phyloP scores from a whole-genome alignment of 2,888 invertebrate species.

The Metellina segmentata region DNA sequence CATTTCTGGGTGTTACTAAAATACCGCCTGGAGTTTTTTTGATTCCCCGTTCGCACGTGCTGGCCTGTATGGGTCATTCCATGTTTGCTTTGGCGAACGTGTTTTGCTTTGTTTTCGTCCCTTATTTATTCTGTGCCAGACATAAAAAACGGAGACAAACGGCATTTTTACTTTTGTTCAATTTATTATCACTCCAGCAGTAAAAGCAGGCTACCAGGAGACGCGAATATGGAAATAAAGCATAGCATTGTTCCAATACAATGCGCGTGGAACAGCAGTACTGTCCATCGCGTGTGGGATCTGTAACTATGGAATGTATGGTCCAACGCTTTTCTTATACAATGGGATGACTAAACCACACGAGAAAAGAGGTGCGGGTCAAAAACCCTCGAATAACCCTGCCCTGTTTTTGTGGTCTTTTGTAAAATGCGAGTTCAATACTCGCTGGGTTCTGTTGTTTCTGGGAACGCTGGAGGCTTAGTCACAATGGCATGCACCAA shows the following conservation, averaged over 20 bases:
- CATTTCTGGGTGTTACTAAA: not conserved
- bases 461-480: conserved; percentile 26
- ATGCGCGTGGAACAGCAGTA: conserved; percentile 26
- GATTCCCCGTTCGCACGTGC: not conserved
- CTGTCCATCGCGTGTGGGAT: conserved; percentile 28
- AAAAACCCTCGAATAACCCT: conserved; percentile 37
- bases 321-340: conserved; percentile 40
- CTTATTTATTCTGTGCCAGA: conserved; percentile 21
- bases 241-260: conserved; percentile 38
- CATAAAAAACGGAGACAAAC: not conserved
- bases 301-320: conserved; percentile 27
- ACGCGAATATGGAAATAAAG: conserved; percentile 34
- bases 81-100: conserved; percentile 21
- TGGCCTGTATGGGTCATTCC: conserved; percentile 16
- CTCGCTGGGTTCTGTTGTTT: conserved; percentile 18
- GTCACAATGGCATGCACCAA: conserved; percentile 11
- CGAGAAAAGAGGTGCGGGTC: conserved; percentile 32
- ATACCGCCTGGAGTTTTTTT: not conserved
- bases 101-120: not conserved
- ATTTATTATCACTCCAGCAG: not conserved
- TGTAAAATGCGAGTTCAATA: conserved; percentile 28
- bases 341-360: conserved; percentile 34
- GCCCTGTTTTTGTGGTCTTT: conserved; percentile 22
- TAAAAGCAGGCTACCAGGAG: not conserved
- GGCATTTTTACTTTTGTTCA: not conserved